A percentile compares a stretch with the other conserved stretches of the same genome.
phyloP scores from a whole-genome alignment of 2,888 invertebrate genomes.

The Nemapogon koenigi region DNA sequence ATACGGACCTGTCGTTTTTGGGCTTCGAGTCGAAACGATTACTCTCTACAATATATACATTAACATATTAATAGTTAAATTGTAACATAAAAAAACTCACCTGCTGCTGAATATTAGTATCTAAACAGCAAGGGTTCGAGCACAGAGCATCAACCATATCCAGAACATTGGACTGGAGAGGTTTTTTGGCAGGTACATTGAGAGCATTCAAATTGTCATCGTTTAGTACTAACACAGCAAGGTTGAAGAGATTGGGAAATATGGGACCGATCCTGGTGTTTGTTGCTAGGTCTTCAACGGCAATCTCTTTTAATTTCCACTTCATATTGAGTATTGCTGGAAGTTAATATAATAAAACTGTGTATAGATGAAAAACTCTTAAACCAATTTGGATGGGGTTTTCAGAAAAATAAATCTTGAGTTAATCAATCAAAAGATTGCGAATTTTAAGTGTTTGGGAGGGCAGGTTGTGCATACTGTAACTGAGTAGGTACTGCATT shows the following conservation, averaged over 20 bases:
- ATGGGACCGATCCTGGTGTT: slow-evolving; percentile 66
- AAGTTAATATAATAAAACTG: slow-evolving; percentile 10
- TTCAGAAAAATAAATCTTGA: too few species aligned
- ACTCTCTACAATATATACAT: too few species aligned
- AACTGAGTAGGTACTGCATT: too few species aligned
- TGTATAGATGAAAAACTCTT: not conserved
- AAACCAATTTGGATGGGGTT: too few species aligned
- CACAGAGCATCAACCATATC: slow-evolving; percentile 66
- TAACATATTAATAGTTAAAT: too few species aligned
- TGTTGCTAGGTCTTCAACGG: slow-evolving; percentile 62
- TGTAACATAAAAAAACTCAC: slow-evolving; percentile 31
- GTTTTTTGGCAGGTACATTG: slow-evolving; percentile 53
- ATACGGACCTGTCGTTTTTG: too few species aligned
- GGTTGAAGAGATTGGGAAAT: slow-evolving; percentile 66
- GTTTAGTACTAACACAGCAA: slow-evolving; percentile 63
- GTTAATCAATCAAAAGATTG: too few species aligned
- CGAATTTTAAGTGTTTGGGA: too few species aligned
- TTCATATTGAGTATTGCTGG: slow-evolving; percentile 59
- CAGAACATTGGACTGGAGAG: slow-evolving; percentile 50
- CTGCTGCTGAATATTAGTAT: slow-evolving; percentile 65
- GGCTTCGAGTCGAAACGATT: too few species aligned
- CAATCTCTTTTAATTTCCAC: slow-evolving; percentile 53
- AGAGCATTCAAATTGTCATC: slow-evolving; percentile 60
- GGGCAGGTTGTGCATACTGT: too few species aligned
- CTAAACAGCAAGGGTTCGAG: slow-evolving; percentile 61